Conservation (phyloP, 2,797 vertebrate species). For the Eupleurogrammus muticus region DNA sequence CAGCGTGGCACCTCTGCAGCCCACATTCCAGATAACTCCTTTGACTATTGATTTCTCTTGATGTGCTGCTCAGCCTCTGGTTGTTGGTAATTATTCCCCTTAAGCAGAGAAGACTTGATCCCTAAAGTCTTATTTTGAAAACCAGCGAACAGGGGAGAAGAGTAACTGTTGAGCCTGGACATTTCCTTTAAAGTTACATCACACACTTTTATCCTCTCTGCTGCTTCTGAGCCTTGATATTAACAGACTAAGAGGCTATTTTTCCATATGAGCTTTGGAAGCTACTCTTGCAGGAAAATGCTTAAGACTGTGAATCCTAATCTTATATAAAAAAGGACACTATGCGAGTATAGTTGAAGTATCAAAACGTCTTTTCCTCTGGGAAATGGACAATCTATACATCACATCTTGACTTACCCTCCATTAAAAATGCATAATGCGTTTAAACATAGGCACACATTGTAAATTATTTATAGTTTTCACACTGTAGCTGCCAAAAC, state of each 20-base stretch:
- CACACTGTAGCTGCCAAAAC: neutral
- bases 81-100: neutral
- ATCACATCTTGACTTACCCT: neutral
- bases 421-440: neutral
- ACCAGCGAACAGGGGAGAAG: constrained; percentile 9
- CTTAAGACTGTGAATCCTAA: neutral
- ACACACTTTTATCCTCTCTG: neutral
- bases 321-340: neutral
- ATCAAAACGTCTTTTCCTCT: neutral
- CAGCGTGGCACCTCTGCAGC: neutral
- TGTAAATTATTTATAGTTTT: neutral
- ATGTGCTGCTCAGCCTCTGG: neutral
- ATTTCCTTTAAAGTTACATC: neutral
- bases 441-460: constrained; percentile 5
- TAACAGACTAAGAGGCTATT: neutral
- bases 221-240: neutral
- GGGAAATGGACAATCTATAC: neutral
- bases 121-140: neutral
- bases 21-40: neutral
- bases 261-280: neutral
- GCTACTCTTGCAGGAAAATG: neutral
- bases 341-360: neutral
- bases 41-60: neutral
- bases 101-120: neutral
- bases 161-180: neutral